Evolutionary conservation across 2,797 vertebrate genomes (phyloP), one percentile per base, ranked within the genome.

Genomic region (Sebastiscus tertius): DNA sequence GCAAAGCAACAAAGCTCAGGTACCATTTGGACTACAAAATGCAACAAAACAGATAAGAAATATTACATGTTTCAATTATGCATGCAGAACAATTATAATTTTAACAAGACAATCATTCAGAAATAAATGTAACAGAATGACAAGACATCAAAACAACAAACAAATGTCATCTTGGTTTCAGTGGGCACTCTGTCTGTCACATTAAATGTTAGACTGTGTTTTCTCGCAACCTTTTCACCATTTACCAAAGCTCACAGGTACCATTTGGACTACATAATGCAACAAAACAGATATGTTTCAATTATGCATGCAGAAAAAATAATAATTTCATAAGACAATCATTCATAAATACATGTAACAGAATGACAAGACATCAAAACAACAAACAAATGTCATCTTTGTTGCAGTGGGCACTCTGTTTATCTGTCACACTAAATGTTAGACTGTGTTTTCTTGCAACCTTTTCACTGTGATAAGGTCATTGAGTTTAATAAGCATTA

Each of bases 401-500:
- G 36, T 78, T 61, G 65, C 11, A 31, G 18, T 66, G 7, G 54
- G 6, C 10, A 2, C 24, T 46, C 20, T 68, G 33, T 36, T 2
- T 39, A 12, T 39, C 59, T 61, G 27, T 85, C 68, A 79, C 59
- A 65, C 3, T 75, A 55, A 81, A 77, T 73, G 46, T 75, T 39
- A 55, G 13, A 73, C 24, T 68, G 18, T 72, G 56, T 83, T 77
- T 78, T 77, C 34, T 73, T 68, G 76, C 74, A 86, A 88, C 88
- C 91, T 88, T 86, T 87, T 71, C 82, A 80, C 76, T 39, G 31
- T 88, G 85, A 88, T 92, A 93, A 94, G 93, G 95, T 94, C 88
- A 83, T 82, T 85, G 59, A 74, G 77, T 92, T 87, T 94, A 92
- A 93, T 92, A 91, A 92, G 90, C 88, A 88, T 89, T 94, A 95